phyloP scores from a whole-genome alignment of 2,888 invertebrate species.

The Melieria crassipennis region DNA sequence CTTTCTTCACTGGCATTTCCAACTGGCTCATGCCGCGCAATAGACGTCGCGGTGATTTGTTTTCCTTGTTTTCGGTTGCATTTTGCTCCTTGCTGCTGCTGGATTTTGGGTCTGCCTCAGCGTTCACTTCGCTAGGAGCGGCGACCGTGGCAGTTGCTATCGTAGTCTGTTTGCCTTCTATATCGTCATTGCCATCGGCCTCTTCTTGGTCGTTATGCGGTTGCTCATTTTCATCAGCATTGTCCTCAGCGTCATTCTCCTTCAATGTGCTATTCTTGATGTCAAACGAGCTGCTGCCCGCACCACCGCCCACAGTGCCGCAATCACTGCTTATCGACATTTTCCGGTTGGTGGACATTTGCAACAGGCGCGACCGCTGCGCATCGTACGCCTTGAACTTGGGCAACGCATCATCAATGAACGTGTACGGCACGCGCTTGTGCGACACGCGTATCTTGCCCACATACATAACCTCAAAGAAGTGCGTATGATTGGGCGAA shows the following conservation, averaged over 20 bases:
- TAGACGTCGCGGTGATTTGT: constrained; percentile 56
- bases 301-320: not conserved
- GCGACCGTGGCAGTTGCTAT: not conserved
- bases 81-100: not conserved
- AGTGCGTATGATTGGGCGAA: constrained; percentile 87
- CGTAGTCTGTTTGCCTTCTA: not conserved
- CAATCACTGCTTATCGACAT: constrained; percentile 50
- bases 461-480: constrained; percentile 90
- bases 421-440: constrained; percentile 81
- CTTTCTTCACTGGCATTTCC: constrained; percentile 57
- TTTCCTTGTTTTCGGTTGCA: constrained; percentile 53
- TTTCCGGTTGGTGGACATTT: constrained; percentile 58
- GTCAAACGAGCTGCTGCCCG: constrained; percentile 39
- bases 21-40: constrained; percentile 61
- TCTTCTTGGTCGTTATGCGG: constrained; percentile 25
- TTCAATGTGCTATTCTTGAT: constrained; percentile 48
- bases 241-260: constrained; percentile 55
- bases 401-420: constrained; percentile 89
- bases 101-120: constrained; percentile 11
- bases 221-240: constrained; percentile 51
- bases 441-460: constrained; percentile 91
- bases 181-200: not conserved
- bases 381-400: constrained; percentile 84
- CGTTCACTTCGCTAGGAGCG: not conserved
- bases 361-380: constrained; percentile 70